phyloP scores from a whole-genome alignment of 1,140 invertebrate species.

The Plutomurus gul region DNA sequence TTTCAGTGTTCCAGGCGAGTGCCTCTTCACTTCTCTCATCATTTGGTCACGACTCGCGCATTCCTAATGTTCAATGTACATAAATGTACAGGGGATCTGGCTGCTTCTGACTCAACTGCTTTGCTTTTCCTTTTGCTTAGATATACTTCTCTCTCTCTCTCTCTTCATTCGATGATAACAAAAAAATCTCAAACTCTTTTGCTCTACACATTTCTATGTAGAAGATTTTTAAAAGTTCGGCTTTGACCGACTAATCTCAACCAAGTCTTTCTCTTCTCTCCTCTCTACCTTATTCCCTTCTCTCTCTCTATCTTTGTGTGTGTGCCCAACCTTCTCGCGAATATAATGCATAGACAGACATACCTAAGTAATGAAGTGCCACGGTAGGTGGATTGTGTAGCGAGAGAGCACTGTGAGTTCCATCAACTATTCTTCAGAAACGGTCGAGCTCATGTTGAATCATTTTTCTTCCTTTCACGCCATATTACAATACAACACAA shows the following conservation, averaged over 20 bases:
- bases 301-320: not conserved
- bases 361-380: not conserved
- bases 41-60: constrained; percentile 32
- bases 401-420: too few species aligned
- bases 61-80: constrained; percentile 32
- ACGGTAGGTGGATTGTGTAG: not conserved
- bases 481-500: not conserved
- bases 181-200: constrained; percentile 14
- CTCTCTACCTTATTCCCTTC: too few species aligned
- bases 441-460: not conserved
- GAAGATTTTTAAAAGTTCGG: constrained; percentile 7
- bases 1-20: constrained; percentile 33
- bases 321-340: not conserved
- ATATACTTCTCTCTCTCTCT: not conserved
- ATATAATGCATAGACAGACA: not conserved
- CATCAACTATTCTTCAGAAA: constrained; percentile 12
- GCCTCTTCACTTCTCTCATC: constrained; percentile 26
- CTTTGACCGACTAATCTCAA: constrained; percentile 26
- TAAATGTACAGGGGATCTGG: not conserved
- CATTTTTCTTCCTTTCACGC: constrained; percentile 26
- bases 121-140: not conserved
- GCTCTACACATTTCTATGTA: not conserved
- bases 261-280: too few species aligned
- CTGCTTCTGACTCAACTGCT: constrained; percentile 16
- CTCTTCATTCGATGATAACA: not conserved